Percentiles rank a stretch among this genome's conserved stretches.
Evolutionary conservation across 2,113 vertebrate species (phyloP).

Genomic region (Phaetusa simplex): DNA sequence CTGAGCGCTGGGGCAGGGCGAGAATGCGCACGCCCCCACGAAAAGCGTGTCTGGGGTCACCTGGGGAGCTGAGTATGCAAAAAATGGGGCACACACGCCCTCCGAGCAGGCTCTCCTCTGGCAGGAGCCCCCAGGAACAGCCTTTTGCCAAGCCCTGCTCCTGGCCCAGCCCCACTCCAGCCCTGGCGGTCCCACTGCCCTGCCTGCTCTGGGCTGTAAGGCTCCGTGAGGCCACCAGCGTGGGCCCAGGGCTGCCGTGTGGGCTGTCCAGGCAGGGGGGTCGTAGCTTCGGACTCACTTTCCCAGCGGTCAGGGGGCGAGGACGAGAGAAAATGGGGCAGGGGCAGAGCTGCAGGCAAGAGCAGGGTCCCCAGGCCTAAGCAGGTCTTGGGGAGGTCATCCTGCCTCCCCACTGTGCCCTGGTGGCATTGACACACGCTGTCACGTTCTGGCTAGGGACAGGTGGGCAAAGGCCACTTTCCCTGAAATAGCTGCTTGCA

Average conservation of each 20-base stretch:
- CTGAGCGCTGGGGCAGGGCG: not conserved
- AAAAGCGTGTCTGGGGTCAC: not conserved
- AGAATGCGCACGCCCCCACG: rapidly evolving
- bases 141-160: not conserved
- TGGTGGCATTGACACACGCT: not conserved
- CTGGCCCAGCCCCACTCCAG: not conserved
- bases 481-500: not conserved
- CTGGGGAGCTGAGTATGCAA: not conserved
- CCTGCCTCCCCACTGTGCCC: not conserved
- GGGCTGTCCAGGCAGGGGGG: not conserved
- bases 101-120: no score
- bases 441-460: not conserved
- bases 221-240: rapidly evolving
- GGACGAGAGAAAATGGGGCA: not conserved
- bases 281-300: rapidly evolving
- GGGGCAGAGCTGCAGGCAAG: not conserved
- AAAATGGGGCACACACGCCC: not conserved
- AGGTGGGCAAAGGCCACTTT: not conserved
- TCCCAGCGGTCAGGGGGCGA: not conserved
- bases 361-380: not conserved
- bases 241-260: rapidly evolving
- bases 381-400: not conserved
- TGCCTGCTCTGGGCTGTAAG: not conserved
- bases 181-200: not conserved
- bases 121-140: not conserved